phyloP scores from a whole-genome alignment of 2,888 invertebrate species.

The Coronaproctus castanopsis region DNA sequence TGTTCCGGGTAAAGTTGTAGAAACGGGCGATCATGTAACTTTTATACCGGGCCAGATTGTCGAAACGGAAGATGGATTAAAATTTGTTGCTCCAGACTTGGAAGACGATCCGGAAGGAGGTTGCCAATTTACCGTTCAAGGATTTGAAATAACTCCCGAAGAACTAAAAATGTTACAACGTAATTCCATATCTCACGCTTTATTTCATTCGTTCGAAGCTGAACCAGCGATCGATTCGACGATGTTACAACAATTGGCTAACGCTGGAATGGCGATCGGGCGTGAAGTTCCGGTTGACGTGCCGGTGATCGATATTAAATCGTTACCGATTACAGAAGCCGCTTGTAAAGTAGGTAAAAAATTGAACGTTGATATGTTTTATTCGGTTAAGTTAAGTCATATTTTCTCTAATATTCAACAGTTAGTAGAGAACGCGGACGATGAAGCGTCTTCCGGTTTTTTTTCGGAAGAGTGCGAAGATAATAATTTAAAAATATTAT shows the following conservation, averaged over 20 bases:
- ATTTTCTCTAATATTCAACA: constrained; percentile 23
- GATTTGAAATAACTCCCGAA: constrained; percentile 36
- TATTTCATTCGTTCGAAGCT: constrained; percentile 26
- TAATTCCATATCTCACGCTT: constrained; percentile 25
- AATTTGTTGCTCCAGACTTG: constrained; percentile 46
- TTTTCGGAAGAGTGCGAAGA: background rate
- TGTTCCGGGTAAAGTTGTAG: constrained; percentile 32
- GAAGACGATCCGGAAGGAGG: constrained; percentile 44
- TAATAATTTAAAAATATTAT: background rate
- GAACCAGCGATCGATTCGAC: constrained; percentile 42
- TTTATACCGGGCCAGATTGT: constrained; percentile 33
- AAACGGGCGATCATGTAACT: constrained; percentile 29
- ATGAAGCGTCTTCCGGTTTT: background rate
- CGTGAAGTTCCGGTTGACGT: constrained; percentile 39
- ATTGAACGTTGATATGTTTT: constrained; percentile 26
- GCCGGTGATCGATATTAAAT: constrained; percentile 37
- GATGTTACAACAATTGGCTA: constrained; percentile 42
- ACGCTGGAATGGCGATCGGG: constrained; percentile 46
- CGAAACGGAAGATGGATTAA: constrained; percentile 33
- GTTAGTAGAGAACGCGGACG: no score
- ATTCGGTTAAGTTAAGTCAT: constrained; percentile 29
- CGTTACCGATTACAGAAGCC: constrained; percentile 25
- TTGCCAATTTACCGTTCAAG: constrained; percentile 46
- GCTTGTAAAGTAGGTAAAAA: constrained; percentile 22
- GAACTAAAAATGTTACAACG: constrained; percentile 29